Conservation (phyloP, 2,113 vertebrate species). For the Epinephelus moara region DNA sequence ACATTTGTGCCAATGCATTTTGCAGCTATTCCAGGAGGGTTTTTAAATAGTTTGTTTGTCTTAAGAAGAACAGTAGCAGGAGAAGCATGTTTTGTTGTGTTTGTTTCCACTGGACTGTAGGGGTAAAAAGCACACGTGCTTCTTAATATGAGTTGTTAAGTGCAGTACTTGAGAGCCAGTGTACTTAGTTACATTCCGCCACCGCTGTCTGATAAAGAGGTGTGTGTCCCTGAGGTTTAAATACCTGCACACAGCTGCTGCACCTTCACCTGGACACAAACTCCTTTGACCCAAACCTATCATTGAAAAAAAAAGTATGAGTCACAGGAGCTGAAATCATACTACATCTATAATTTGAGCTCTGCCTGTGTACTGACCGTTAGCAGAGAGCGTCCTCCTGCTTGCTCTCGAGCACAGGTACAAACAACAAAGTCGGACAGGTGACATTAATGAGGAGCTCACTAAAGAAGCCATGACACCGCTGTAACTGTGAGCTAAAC, state of each 20-base stretch:
- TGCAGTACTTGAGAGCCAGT: too few relatives aligned
- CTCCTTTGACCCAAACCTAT: conserved; percentile 32
- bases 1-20: too few relatives aligned
- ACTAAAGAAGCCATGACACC: conserved; percentile 35
- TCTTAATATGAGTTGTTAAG: too few relatives aligned
- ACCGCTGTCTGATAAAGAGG: neutral
- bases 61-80: too few relatives aligned
- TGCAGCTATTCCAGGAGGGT: too few relatives aligned
- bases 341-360: neutral
- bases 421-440: conserved; percentile 36
- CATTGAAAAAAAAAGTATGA: neutral
- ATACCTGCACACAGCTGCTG: conserved; percentile 54
- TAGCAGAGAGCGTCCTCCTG: conserved; percentile 1
- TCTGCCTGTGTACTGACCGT: conserved; percentile 36
- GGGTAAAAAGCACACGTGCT: neutral
- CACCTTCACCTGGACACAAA: conserved; percentile 26
- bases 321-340: neutral
- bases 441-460: conserved; percentile 18
- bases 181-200: neutral
- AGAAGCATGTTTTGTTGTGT: too few relatives aligned
- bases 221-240: neutral
- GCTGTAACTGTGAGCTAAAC: neutral
- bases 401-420: conserved; percentile 28
- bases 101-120: too few relatives aligned
- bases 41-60: too few relatives aligned